These are phyloP conservation scores for Melanotaenia pygmaea DNA, from an alignment of 2,797 vertebrate species.

Conservation along the genomic window DNA sequence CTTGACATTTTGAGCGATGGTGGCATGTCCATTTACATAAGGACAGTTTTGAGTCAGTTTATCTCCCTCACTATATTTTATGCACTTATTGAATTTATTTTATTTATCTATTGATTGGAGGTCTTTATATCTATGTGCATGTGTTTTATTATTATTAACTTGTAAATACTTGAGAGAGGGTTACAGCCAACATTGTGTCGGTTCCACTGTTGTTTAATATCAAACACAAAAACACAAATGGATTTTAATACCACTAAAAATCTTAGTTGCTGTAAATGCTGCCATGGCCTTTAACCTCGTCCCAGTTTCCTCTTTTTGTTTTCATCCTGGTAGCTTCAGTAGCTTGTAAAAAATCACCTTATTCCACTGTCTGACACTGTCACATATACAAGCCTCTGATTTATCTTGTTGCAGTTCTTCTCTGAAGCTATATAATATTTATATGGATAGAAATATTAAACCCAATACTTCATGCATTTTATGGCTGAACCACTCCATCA, in stretches of 20 bases:
- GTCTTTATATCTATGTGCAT: constrained; percentile 1
- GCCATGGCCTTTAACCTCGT: background rate
- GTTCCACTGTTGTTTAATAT: constrained; percentile 10
- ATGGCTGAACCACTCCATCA: background rate
- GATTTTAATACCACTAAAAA: constrained; percentile 6
- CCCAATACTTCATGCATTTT: background rate
- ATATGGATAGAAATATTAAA: constrained; percentile 10
- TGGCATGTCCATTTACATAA: background rate
- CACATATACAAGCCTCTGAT: constrained; percentile 11
- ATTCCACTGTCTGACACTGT: constrained; percentile 1
- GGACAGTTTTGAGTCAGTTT: background rate
- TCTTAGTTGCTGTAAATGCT: background rate
- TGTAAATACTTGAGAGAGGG: background rate
- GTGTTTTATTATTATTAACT: background rate
- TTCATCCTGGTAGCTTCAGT: constrained; percentile 5
- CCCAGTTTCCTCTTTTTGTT: background rate
- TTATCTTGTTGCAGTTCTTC: constrained; percentile 1
- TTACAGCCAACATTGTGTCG: constrained; percentile 9
- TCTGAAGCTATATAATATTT: constrained; percentile 5
- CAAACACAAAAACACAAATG: constrained; percentile 4
- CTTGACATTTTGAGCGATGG: background rate
- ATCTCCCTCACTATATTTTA: background rate
- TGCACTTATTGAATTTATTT: background rate
- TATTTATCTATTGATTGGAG: background rate
- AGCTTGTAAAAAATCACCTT: constrained; percentile 4